Evolutionary conservation across 2,113 vertebrate species (phyloP), one percentile per base, ranked within the genome.

Genomic region (Saguinus midas): DNA sequence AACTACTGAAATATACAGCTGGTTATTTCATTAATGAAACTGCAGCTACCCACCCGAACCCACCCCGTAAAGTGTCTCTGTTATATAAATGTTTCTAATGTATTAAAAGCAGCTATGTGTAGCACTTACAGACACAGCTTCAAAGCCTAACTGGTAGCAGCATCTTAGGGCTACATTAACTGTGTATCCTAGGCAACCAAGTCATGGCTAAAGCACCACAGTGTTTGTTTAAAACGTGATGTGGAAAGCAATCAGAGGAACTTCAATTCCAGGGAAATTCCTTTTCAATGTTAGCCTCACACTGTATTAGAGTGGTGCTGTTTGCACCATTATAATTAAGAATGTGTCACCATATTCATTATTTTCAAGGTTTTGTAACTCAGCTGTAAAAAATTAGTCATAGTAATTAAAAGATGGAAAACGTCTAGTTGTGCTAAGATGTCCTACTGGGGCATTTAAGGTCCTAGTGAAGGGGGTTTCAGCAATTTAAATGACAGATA

Each of bases 161-260:
- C 57, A 97, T 89, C 98, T 98, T 97, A 95, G 98, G 98, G 97
- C 98, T 98, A 98, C 97, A 97, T 98, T 96, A 97, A 98, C 97
- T 98, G 90, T 81, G 98, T 99, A 98, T 95, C 98, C 99, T 98
- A 97, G 98, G 99, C 98, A 99, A 98, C 99, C 97, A 98, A 98
- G 98, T 98, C 87, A 97, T 97, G 98, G 97, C 97, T 98, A 97
- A 99, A 98, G 98, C 97, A 72, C 97, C 92, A 93, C 97, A 96
- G 98, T 98, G 97, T 97, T 97, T 98, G 95, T 98, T 98, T 98
- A 94, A 75, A 97, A 99, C 95, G 97, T 99, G 99, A 98, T 64
- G 70, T 95, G 98, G 98, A 99, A 98, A 95, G 98, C 96, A 98
- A 99, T 98, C 97, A 97, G 96, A 97, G 55, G 78, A 72, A 61